Evolutionary conservation across 1,140 invertebrate genomes (phyloP).

Genomic region (Drosophila lini): DNA sequence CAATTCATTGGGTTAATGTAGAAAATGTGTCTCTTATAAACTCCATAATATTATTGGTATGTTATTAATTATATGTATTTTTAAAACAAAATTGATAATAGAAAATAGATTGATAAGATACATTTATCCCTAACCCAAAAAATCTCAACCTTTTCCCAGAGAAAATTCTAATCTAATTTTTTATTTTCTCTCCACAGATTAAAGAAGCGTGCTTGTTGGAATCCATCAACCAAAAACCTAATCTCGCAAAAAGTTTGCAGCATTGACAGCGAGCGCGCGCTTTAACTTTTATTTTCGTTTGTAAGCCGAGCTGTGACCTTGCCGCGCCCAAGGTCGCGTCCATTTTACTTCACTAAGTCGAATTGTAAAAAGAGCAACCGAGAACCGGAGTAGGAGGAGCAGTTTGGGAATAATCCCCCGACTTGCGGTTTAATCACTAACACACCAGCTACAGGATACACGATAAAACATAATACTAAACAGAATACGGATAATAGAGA

Average conservation of each 20-base stretch:
- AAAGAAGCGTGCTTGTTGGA: slow-evolving; percentile 56
- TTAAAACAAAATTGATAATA: neutral
- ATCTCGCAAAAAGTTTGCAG: slow-evolving; percentile 76
- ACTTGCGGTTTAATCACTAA: slow-evolving; percentile 26
- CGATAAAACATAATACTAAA: slow-evolving; percentile 37
- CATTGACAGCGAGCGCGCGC: slow-evolving; percentile 71
- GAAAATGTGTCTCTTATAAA: no score
- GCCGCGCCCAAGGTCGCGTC: slow-evolving; percentile 26
- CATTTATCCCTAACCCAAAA: neutral
- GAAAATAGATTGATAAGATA: neutral
- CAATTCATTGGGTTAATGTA: no score
- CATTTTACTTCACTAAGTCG: slow-evolving; percentile 43
- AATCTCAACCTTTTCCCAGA: neutral
- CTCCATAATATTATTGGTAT: neutral
- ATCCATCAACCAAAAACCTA: slow-evolving; percentile 76
- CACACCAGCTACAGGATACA: slow-evolving; percentile 48
- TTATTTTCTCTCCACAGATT: slow-evolving; percentile 45
- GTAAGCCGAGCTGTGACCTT: slow-evolving; percentile 38
- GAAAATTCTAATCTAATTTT: neutral
- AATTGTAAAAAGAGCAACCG: slow-evolving; percentile 32
- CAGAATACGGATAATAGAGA: slow-evolving; percentile 43
- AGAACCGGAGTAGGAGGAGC: slow-evolving; percentile 4
- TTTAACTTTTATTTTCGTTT: slow-evolving; percentile 66
- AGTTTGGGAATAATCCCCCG: slow-evolving; percentile 3
- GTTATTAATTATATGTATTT: neutral